A percentile compares a stretch with the other conserved stretches of the same genome.
These are phyloP conservation scores for Lepus europaeus DNA, from an alignment of 2,113 vertebrate genomes.

Conservation along the genomic window DNA sequence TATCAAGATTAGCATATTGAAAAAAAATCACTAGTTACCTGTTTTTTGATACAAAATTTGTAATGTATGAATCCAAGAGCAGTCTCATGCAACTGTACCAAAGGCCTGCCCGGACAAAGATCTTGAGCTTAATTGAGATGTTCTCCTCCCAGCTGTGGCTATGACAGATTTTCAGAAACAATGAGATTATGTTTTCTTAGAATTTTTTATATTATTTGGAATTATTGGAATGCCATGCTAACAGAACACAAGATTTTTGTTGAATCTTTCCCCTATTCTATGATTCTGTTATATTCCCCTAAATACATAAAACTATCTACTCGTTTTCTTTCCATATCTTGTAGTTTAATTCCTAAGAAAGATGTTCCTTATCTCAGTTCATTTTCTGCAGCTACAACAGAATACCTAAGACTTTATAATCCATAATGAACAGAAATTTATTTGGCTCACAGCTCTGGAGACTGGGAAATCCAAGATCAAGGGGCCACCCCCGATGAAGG, in stretches of 20 bases:
- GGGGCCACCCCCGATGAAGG: background rate
- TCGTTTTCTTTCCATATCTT: background rate
- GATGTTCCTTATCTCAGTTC: background rate
- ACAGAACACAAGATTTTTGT: background rate
- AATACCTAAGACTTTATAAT: background rate
- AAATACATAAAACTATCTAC: background rate
- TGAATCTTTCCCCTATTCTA: background rate
- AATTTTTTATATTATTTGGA: slow-evolving; percentile 34
- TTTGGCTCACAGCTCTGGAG: background rate
- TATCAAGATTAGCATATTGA: background rate
- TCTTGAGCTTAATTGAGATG: background rate
- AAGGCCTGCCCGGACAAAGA: slow-evolving; percentile 4
- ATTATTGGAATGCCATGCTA: background rate
- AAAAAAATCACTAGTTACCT: background rate
- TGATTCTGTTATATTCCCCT: background rate
- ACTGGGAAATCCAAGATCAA: background rate
- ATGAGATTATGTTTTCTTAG: background rate
- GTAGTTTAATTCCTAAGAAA: slow-evolving; percentile 47
- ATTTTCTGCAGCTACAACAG: background rate
- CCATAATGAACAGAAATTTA: background rate
- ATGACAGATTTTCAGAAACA: slow-evolving; percentile 10
- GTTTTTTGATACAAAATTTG: background rate
- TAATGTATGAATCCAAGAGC: slow-evolving; percentile 11
- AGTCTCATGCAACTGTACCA: background rate
- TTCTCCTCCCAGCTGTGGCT: slow-evolving; percentile 12